Evolutionary conservation across 2,113 vertebrate genomes (phyloP).

Genomic region (Catharus fuscescens): DNA sequence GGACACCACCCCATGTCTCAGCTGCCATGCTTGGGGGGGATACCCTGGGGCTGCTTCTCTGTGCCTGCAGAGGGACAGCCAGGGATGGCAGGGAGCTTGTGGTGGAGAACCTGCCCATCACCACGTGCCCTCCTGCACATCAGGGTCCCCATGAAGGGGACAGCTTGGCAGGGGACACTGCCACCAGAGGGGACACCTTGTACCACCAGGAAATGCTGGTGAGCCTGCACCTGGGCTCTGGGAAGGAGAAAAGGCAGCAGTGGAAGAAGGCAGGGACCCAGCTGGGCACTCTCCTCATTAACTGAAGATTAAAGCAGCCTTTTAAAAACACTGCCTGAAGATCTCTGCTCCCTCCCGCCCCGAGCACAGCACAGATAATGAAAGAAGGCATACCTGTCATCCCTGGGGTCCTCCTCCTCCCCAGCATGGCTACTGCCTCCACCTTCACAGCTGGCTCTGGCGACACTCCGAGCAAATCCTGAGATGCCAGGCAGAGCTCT

Average conservation of each 20-base stretch:
- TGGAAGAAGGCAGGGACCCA: not conserved
- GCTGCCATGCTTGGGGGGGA: not conserved
- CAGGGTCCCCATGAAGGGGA: not conserved
- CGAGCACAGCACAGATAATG: not conserved
- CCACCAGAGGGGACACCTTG: not conserved
- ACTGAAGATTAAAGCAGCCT: not conserved
- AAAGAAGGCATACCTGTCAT: constrained; percentile 41
- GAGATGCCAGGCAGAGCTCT: not conserved
- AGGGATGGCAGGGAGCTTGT: not conserved
- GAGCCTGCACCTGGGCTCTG: not conserved
- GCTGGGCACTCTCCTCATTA: not conserved
- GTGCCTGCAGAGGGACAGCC: not conserved
- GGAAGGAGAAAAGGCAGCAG: not conserved
- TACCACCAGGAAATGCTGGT: not conserved
- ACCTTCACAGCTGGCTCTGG: not conserved
- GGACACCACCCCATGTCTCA: not conserved
- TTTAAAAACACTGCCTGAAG: not conserved
- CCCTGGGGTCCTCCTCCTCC: not conserved
- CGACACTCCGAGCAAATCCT: not conserved
- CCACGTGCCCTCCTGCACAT: not conserved
- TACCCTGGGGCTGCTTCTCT: not conserved
- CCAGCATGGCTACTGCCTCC: not conserved
- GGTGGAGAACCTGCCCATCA: not conserved
- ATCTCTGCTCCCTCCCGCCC: not conserved
- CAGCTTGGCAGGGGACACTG: not conserved